Evolutionary conservation across 2,113 vertebrate genomes (phyloP).

Genomic region (Pipa parva): DNA sequence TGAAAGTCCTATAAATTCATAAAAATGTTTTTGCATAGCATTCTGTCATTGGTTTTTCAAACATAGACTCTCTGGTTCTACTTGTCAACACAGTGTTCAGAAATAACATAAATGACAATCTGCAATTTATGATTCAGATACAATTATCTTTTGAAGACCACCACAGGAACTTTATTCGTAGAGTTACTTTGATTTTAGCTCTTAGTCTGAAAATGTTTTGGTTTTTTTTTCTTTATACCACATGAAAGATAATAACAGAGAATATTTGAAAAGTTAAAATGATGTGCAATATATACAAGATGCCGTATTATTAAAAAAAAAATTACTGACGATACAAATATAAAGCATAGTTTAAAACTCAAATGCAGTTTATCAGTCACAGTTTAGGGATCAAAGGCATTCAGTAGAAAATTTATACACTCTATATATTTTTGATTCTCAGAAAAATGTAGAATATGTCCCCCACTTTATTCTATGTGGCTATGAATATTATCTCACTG

Average conservation of each 20-base stretch:
- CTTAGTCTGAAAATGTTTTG: constrained; percentile 39
- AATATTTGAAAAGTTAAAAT: constrained; percentile 59
- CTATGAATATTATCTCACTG: too few relatives aligned
- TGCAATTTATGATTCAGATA: constrained; percentile 42
- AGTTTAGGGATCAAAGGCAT: too few relatives aligned
- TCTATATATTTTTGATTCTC: too few relatives aligned
- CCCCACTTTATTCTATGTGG: too few relatives aligned
- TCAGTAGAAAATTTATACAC: too few relatives aligned
- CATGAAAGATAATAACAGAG: constrained; percentile 55
- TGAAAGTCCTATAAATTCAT: too few relatives aligned
- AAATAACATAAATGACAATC: constrained; percentile 48
- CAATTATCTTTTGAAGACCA: constrained; percentile 40
- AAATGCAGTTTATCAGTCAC: constrained; percentile 69
- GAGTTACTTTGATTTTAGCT: constrained; percentile 15
- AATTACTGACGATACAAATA: constrained; percentile 47
- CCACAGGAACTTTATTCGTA: constrained; percentile 22
- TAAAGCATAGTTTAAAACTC: constrained; percentile 63
- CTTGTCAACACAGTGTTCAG: constrained; percentile 39
- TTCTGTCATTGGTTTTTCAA: constrained; percentile 28
- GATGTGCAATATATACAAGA: constrained; percentile 59
- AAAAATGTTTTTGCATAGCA: too few relatives aligned
- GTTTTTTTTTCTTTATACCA: constrained; percentile 46
- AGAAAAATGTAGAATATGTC: too few relatives aligned
- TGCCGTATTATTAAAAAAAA: constrained; percentile 32
- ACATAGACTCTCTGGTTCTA: constrained; percentile 42